These are phyloP conservation scores for Nomada ruficornis DNA, from an alignment of 2,888 invertebrate species.

Conservation along the genomic window DNA sequence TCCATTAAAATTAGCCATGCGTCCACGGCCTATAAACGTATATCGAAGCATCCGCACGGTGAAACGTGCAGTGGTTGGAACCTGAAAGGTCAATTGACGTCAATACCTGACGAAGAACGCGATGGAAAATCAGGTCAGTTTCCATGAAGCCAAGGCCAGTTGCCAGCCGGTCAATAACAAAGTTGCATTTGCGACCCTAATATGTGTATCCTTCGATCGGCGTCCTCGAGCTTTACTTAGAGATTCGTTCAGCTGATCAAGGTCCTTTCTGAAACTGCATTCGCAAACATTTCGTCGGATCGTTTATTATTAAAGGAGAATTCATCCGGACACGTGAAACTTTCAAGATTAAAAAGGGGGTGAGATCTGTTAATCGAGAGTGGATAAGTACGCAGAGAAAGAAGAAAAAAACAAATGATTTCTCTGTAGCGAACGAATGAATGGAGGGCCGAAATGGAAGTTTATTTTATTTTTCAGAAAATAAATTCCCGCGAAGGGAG, in stretches of 20 bases:
- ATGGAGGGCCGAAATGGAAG: conserved; percentile 9
- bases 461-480: conserved; percentile 1
- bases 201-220: conserved; percentile 40
- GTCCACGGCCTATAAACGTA: conserved; percentile 31
- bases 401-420: neutral
- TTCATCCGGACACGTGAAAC: too few species aligned
- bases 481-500: neutral
- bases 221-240: conserved; percentile 46
- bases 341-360: neutral
- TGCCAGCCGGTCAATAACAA: conserved; percentile 51
- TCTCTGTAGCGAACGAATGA: too few species aligned
- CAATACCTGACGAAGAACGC: conserved; percentile 40
- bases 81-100: conserved; percentile 53
- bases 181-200: conserved; percentile 47
- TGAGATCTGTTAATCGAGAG: neutral
- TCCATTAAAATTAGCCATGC: conserved; percentile 35
- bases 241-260: conserved; percentile 5
- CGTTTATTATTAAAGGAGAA: too few species aligned
- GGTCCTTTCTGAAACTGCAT: neutral
- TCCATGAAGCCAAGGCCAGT: conserved; percentile 53
- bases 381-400: neutral
- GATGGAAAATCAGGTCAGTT: conserved; percentile 62
- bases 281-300: too few species aligned
- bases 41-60: conserved; percentile 18
- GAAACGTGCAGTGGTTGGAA: neutral